A percentile compares a stretch with the other conserved stretches of the same genome.
Evolutionary conservation across 2,888 invertebrate species (phyloP).

Genomic region (Lasioglossum calceatum): DNA sequence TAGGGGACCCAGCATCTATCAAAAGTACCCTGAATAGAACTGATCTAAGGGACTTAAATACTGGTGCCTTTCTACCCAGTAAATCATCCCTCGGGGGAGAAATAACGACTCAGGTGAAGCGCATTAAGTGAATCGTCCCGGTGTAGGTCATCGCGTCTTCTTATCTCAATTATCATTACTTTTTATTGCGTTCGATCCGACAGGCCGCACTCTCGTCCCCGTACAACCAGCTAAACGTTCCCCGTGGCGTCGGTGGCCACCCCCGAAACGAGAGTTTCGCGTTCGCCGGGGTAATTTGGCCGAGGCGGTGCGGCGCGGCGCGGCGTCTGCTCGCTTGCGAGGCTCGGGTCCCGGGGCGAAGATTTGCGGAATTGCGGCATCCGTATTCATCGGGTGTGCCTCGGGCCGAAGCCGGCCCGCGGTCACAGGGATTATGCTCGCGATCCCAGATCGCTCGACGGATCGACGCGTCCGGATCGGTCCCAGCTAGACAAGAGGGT

Average conservation of each 20-base stretch:
- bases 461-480: conserved; percentile 61
- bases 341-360: conserved; percentile 18
- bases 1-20: not conserved
- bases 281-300: conserved; percentile 51
- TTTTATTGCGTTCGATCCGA: not conserved
- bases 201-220: not conserved
- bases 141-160: not conserved
- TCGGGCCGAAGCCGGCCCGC: not conserved
- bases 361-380: conserved; percentile 50
- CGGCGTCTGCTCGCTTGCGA: conserved; percentile 11
- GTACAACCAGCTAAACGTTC: conserved; percentile 12
- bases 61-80: not conserved
- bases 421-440: conserved; percentile 52
- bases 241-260: not conserved
- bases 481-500: conserved; percentile 43
- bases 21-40: not conserved
- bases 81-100: not conserved
- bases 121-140: conserved; percentile 1
- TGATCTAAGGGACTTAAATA: not conserved
- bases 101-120: not conserved
- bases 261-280: conserved; percentile 48
- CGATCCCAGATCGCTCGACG: conserved; percentile 48
- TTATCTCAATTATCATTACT: conserved; percentile 6
- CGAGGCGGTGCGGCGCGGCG: conserved; percentile 10
- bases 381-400: conserved; percentile 60